Evolutionary conservation across 2,888 invertebrate genomes (phyloP), one percentile per base, ranked within the genome.

Genomic region (Byasa hedistus): DNA sequence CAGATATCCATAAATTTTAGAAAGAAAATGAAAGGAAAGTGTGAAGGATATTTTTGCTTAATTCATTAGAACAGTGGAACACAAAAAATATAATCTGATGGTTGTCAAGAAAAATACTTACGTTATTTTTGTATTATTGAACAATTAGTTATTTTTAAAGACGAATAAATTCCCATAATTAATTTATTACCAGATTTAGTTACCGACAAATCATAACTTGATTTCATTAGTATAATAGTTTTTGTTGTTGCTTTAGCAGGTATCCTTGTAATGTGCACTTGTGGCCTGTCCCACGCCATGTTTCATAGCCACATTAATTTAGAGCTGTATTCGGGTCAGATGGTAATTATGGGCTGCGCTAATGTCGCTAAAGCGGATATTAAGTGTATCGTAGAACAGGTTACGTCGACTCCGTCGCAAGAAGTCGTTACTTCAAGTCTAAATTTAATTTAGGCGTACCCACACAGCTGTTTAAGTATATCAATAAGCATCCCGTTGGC

Each of bases 311-410:
- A 80, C 81, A 84, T 79, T 80, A 83, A 84, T 83, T 84, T 83
- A 78, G 75, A 76, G 75, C 73, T 73, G 72, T 78, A 89, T 83
- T 78, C 81, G 77, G 90, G 90, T 84, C 87, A 86, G 74, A 70
- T 73, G 76, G 81, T 83, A 86, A 88, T 88, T 88, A 86, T 79
- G 75, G 72, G 69, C 74, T 72, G 76, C 75, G 79, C 77, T 83
- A 86, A 84, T 86, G 83, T 82, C 64, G 70, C 72, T 77, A 79
- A 61, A 61, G 61, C 72, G 71, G 72, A 81, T 79, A 80, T 78
- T 66, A 58, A 66, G 27, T 62, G 54, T 44, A 66, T 24, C 55
- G 27, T 57, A 57, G 61, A 71, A 72, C 74, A 71, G 69, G 72
- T 75, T 65, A 21, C 36, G 39, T 32, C 48, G 54, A 44, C 44